These are phyloP conservation scores for Gila robusta DNA, from an alignment of 2,797 vertebrate genomes.

Conservation along the genomic window DNA sequence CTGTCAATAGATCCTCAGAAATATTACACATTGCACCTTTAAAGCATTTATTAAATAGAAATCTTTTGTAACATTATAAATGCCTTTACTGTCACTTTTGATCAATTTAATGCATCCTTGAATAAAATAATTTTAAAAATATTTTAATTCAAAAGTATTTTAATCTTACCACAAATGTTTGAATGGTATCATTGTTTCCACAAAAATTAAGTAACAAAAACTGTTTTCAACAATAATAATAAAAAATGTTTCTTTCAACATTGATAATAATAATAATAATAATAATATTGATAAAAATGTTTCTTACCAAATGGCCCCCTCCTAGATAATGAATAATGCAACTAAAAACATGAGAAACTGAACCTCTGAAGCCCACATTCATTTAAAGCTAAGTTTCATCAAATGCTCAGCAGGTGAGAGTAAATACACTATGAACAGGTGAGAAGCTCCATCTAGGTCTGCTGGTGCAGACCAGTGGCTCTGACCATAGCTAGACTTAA, in stretches of 20 bases:
- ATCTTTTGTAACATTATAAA: no score
- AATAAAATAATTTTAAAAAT: background rate
- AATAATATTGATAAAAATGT: background rate
- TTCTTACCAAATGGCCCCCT: background rate
- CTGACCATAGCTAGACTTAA: slow-evolving; percentile 61
- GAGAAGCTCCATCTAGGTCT: slow-evolving; percentile 54
- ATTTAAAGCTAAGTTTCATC: slow-evolving; percentile 65
- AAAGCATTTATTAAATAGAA: no score
- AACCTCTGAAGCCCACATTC: slow-evolving; percentile 54
- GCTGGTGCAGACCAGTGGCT: slow-evolving; percentile 59
- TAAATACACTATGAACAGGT: slow-evolving; percentile 28
- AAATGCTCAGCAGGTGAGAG: slow-evolving; percentile 55
- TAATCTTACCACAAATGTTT: background rate
- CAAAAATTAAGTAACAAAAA: background rate
- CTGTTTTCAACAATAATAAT: background rate
- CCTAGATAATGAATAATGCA: slow-evolving; percentile 51
- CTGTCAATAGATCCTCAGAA: no score
- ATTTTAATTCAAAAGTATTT: background rate
- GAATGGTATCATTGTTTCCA: background rate
- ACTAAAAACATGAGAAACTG: slow-evolving; percentile 59
- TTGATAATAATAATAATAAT: background rate
- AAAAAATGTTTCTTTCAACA: background rate
- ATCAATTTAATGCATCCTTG: background rate
- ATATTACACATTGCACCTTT: no score
- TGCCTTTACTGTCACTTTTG: no score